A percentile compares a stretch with the other conserved stretches of the same genome.
Conservation (phyloP, 1,140 invertebrate species). For the Diabrotica virgifera region DNA sequence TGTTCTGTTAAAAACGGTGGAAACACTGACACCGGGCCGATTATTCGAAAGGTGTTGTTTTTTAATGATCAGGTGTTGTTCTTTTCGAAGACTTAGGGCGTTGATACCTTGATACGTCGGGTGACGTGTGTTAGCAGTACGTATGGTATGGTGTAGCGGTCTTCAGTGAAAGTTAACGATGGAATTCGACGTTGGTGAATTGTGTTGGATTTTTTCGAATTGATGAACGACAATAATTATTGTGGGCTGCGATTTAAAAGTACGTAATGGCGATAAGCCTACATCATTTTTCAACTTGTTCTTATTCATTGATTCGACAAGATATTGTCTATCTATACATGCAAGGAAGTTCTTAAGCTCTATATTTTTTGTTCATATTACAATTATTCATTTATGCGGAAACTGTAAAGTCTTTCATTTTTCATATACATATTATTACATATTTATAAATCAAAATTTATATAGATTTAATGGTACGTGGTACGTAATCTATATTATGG, state of each 20-base stretch:
- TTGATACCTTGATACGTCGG: background rate
- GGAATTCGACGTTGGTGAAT: background rate
- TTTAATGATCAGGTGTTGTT: background rate
- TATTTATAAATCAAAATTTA: no score
- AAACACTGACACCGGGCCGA: background rate
- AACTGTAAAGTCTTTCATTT: no score
- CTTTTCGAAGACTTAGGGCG: no score
- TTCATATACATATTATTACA: no score
- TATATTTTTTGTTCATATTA: no score
- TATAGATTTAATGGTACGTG: no score
- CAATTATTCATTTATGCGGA: no score
- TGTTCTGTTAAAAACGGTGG: background rate
- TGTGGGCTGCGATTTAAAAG: background rate
- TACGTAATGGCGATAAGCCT: background rate
- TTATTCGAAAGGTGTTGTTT: background rate
- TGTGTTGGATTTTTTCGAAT: background rate
- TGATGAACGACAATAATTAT: conserved; percentile 2
- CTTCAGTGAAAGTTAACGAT: background rate
- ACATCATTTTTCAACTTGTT: no score
- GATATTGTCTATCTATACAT: no score
- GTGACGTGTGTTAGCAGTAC: background rate
- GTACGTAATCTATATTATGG: no score
- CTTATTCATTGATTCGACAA: no score
- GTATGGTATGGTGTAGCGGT: background rate
- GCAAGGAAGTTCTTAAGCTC: no score